Percentiles rank a stretch among this genome's conserved stretches.
Evolutionary conservation across 2,797 vertebrate genomes (phyloP).

Genomic region (Pipistrellus kuhlii): DNA sequence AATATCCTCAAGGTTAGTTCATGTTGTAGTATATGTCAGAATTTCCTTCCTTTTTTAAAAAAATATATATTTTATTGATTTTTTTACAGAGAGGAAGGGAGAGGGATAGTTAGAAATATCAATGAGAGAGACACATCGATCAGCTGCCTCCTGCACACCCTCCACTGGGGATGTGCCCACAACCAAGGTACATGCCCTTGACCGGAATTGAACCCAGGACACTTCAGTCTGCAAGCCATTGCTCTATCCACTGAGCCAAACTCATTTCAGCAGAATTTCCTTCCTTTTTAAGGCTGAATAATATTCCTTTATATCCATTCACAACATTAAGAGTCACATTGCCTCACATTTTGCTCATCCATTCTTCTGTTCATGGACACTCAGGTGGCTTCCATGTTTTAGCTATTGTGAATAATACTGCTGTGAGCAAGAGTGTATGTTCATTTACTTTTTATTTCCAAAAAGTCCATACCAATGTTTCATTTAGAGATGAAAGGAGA

Average conservation of each 20-base stretch:
- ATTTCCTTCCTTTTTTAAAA: background rate
- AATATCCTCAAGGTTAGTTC: background rate
- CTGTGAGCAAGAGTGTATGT: background rate
- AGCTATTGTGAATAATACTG: background rate
- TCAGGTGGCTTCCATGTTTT: background rate
- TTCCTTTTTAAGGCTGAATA: background rate
- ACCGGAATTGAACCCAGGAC: too few relatives aligned
- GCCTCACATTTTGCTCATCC: background rate
- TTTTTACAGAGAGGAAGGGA: too few relatives aligned
- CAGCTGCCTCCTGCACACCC: too few relatives aligned
- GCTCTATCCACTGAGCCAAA: too few relatives aligned
- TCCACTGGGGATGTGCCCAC: too few relatives aligned
- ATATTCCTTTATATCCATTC: background rate
- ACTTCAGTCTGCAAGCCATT: too few relatives aligned
- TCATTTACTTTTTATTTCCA: background rate
- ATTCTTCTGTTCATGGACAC: background rate
- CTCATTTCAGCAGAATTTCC: background rate
- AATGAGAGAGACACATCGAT: too few relatives aligned
- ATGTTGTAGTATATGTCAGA: background rate
- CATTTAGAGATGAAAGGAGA: background rate
- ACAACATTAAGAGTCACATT: too few relatives aligned
- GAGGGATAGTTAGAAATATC: too few relatives aligned
- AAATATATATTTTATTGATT: too few relatives aligned
- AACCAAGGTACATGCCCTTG: too few relatives aligned
- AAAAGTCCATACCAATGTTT: background rate